Evolutionary conservation across 2,888 invertebrate species (phyloP), one percentile per base, ranked within the genome.

Genomic region (Andrena minutula): DNA sequence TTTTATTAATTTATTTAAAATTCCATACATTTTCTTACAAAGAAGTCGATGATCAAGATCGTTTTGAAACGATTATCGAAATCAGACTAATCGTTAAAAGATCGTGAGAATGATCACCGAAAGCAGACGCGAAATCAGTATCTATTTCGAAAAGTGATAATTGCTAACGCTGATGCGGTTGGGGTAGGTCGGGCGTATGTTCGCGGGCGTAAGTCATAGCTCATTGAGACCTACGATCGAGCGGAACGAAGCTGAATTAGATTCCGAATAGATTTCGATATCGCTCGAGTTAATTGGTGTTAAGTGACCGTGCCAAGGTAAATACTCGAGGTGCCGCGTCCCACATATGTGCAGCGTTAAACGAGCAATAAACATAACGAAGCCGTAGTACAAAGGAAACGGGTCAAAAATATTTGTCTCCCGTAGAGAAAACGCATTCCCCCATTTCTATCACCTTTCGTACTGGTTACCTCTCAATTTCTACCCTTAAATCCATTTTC

Each of bases 201-300:
- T 16, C 20, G 20, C n/a, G 47, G 30, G 30, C 41, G 35, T n/a
- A 68, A 68, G 65, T 79, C 63, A 20, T 26, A 47, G 32, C 28
- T 60, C 26, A 26, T 61, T 32, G 64, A 32, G 23, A 61, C 61
- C 41, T n/a, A 30, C 47, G 58, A 79, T 41, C 30, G 26, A 12
- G 23, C 12, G 47, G 26, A 61, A 66, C 51, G 61, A 35, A 51
- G 47, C 35, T 30, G 47, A 49, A 76, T 70, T 73, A 71, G 63
- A 47, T 73, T 70, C 51, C 70, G 72, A 70, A 73, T 76, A 71
- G 70, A 73, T 79, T 79, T 70, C 70, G 53, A 80, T 73, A 63
- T 68, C 41, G 12, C n/a, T n/a, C 16, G 41, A 74, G 76, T 83
- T 83, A 83, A 84, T 80, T 74, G 84, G 76, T 71, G 76, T 80